These are phyloP conservation scores for Standfussiana lucernea DNA, from an alignment of 2,888 invertebrate species.

Conservation along the genomic window DNA sequence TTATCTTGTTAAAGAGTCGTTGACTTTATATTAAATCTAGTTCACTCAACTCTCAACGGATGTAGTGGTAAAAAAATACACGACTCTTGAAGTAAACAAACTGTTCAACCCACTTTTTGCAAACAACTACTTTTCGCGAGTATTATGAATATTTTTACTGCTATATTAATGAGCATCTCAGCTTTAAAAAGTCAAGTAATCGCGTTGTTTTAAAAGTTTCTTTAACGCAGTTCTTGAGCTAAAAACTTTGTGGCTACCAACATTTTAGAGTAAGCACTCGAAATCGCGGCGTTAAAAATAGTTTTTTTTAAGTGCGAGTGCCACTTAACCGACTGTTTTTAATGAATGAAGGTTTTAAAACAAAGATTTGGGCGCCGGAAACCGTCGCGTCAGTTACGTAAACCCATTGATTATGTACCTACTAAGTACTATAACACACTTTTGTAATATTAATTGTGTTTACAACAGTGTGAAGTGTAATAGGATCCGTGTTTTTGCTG, in stretches of 20 bases:
- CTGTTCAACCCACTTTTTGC: slow-evolving; percentile 38
- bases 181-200: slow-evolving; percentile 36
- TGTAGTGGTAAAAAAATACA: slow-evolving; percentile 33
- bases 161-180: slow-evolving; percentile 21
- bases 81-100: slow-evolving; percentile 36
- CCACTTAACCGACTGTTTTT: slow-evolving; percentile 68
- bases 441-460: slow-evolving; percentile 70
- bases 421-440: slow-evolving; percentile 58
- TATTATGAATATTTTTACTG: slow-evolving; percentile 29
- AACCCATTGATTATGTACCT: slow-evolving; percentile 67
- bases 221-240: slow-evolving; percentile 34
- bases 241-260: slow-evolving; percentile 43
- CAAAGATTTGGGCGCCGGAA: slow-evolving; percentile 78
- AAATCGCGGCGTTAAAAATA: slow-evolving; percentile 69
- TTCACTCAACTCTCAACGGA: slow-evolving; percentile 37
- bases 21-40: slow-evolving; percentile 39
- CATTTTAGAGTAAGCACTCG: slow-evolving; percentile 50
- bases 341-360: slow-evolving; percentile 73
- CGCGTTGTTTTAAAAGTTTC: slow-evolving; percentile 41
- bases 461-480: slow-evolving; percentile 60
- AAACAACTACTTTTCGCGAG: slow-evolving; percentile 21
- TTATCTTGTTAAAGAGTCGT: slow-evolving; percentile 46
- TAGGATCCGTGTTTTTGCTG: slow-evolving; percentile 48
- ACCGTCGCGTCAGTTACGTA: slow-evolving; percentile 61
- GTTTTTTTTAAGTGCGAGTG: slow-evolving; percentile 65